These are phyloP conservation scores for Latrodectus elegans DNA, from an alignment of 2,888 invertebrate species.

Conservation along the genomic window DNA sequence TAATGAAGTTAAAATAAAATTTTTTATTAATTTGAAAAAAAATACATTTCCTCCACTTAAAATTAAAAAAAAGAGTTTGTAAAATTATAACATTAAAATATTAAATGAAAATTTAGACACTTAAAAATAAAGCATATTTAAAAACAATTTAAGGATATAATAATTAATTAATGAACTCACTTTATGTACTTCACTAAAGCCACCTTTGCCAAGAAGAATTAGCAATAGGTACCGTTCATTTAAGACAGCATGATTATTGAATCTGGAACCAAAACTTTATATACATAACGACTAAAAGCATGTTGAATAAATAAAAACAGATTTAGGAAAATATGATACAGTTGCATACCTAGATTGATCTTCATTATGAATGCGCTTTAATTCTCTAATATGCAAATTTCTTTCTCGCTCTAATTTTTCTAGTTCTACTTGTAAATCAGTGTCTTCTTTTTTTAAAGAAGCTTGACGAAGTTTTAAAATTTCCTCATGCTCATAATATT, in stretches of 20 bases:
- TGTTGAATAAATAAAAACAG: neutral
- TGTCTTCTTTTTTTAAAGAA: slow-evolving; percentile 98
- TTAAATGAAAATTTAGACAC: too few relatives aligned
- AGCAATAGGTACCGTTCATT: slow-evolving; percentile 97
- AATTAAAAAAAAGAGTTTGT: too few relatives aligned
- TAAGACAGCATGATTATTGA: slow-evolving; percentile 98
- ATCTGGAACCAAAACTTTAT: slow-evolving; percentile 78
- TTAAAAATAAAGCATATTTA: too few relatives aligned
- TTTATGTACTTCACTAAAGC: slow-evolving; percentile 96
- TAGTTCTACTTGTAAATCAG: slow-evolving; percentile 97
- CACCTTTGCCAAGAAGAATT: slow-evolving; percentile 97
- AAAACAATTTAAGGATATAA: too few relatives aligned
- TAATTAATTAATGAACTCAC: slow-evolving; percentile 72
- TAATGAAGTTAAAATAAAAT: too few relatives aligned
- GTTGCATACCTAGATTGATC: slow-evolving; percentile 85
- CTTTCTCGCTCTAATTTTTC: slow-evolving; percentile 98
- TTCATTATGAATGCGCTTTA: slow-evolving; percentile 99
- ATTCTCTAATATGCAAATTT: slow-evolving; percentile 97
- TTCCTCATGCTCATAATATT: slow-evolving; percentile 99
- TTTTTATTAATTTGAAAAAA: too few relatives aligned
- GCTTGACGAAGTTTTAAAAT: slow-evolving; percentile 98
- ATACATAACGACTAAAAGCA: neutral
- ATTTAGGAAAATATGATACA: neutral
- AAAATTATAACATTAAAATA: too few relatives aligned
- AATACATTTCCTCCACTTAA: too few relatives aligned